These are phyloP conservation scores for Pollenia angustigena DNA, from an alignment of 2,888 invertebrate species.

Conservation along the genomic window DNA sequence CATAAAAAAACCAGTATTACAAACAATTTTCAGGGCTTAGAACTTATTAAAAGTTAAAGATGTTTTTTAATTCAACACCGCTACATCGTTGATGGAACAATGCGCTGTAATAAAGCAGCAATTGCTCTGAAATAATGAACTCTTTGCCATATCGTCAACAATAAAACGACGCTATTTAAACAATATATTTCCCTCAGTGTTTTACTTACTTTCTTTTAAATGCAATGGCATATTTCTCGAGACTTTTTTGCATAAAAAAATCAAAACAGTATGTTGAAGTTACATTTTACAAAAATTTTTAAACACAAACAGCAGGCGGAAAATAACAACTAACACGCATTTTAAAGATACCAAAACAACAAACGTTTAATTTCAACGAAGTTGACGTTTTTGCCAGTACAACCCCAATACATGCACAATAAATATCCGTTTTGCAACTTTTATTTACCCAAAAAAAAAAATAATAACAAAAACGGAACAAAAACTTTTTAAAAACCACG, in stretches of 20 bases:
- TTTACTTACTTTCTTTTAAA: not conserved
- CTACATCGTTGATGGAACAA: too few relatives aligned
- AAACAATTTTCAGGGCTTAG: too few relatives aligned
- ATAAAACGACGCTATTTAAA: too few relatives aligned
- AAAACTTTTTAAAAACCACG: slow-evolving; percentile 51
- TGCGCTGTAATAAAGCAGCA: too few relatives aligned
- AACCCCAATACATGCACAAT: not conserved
- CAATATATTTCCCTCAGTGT: not conserved
- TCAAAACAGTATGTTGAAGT: slow-evolving; percentile 40
- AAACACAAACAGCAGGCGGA: slow-evolving; percentile 60
- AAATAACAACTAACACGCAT: slow-evolving; percentile 62
- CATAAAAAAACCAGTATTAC: too few relatives aligned
- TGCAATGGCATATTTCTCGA: slow-evolving; percentile 34
- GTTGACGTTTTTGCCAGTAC: slow-evolving; percentile 65
- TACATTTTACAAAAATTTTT: slow-evolving; percentile 36
- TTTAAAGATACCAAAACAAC: slow-evolving; percentile 51
- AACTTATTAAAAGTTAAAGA: too few relatives aligned
- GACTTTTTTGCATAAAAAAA: slow-evolving; percentile 19
- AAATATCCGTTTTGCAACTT: not conserved
- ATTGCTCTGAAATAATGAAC: too few relatives aligned
- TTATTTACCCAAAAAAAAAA: slow-evolving; percentile 14
- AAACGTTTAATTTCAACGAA: slow-evolving; percentile 63
- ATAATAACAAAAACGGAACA: not conserved
- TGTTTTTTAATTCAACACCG: too few relatives aligned
- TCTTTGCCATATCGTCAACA: too few relatives aligned